A percentile compares a stretch with the other conserved stretches of the same genome.
phyloP scores from a whole-genome alignment of 2,113 vertebrate genomes.

The Rynchops niger region DNA sequence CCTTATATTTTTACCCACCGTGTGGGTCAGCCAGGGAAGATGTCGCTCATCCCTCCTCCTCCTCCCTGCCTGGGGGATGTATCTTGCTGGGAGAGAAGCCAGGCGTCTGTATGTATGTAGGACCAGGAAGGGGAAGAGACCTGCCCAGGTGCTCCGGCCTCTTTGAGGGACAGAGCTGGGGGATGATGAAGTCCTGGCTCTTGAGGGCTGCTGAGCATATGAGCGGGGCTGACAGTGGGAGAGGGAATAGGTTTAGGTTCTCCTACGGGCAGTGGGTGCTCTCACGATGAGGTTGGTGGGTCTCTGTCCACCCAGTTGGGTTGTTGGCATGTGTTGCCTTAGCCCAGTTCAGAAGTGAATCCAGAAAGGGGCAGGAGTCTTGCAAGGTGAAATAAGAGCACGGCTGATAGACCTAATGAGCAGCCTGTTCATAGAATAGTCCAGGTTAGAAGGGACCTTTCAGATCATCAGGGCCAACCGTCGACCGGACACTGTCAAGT shows the following conservation, averaged over 20 bases:
- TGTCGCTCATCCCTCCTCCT: not conserved
- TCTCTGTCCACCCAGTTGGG: not conserved
- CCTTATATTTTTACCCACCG: not conserved
- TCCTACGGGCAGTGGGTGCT: rapidly evolving
- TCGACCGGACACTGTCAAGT: not conserved
- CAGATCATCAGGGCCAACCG: not conserved
- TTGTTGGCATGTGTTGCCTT: not conserved
- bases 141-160: not conserved
- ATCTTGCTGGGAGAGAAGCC: not conserved
- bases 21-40: not conserved
- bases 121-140: not conserved
- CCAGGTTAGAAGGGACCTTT: not conserved
- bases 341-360: not conserved
- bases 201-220: not conserved
- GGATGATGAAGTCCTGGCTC: not conserved
- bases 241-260: not conserved
- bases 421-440: not conserved
- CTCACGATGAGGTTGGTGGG: rapidly evolving
- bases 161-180: not conserved
- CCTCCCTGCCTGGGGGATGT: not conserved
- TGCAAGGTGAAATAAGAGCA: not conserved
- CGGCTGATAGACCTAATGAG: rapidly evolving
- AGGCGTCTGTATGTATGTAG: rapidly evolving
- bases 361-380: not conserved
- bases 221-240: not conserved